These are phyloP conservation scores for Lepus oiostolus DNA, from an alignment of 2,797 vertebrate genomes.

Conservation along the genomic window DNA sequence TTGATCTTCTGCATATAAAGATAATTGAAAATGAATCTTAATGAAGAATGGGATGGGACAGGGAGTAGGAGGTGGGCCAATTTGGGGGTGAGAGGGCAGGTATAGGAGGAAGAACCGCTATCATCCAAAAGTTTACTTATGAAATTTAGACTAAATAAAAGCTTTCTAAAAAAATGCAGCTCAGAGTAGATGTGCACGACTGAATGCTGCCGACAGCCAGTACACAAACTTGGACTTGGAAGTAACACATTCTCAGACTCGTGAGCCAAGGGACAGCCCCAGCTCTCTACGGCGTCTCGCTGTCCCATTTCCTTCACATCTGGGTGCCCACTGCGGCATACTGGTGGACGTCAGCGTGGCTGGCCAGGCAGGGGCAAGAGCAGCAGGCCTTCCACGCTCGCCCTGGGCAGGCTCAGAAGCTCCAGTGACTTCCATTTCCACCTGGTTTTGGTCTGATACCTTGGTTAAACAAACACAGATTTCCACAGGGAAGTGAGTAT, in stretches of 20 bases:
- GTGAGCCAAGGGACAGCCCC: background rate
- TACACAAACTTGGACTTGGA: background rate
- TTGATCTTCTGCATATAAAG: too few species aligned
- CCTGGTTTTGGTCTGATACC: background rate
- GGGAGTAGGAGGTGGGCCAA: too few species aligned
- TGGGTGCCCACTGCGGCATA: accelerated
- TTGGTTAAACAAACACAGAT: background rate
- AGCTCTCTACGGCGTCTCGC: background rate
- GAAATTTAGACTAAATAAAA: too few species aligned
- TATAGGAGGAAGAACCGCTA: too few species aligned
- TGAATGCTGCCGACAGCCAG: background rate
- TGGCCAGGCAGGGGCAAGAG: background rate
- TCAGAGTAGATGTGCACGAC: slow-evolving; percentile 34
- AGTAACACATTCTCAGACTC: background rate
- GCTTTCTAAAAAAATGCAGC: background rate
- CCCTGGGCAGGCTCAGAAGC: background rate
- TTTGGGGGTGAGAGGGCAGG: too few species aligned
- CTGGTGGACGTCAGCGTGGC: background rate
- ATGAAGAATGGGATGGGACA: too few species aligned
- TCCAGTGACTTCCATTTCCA: background rate
- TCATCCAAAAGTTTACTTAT: background rate
- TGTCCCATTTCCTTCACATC: background rate
- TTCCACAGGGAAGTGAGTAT: background rate
- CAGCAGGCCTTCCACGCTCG: accelerated
- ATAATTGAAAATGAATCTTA: too few species aligned